Evolutionary conservation across 1,140 invertebrate species (phyloP).

Genomic region (Potamilus streckersoni): DNA sequence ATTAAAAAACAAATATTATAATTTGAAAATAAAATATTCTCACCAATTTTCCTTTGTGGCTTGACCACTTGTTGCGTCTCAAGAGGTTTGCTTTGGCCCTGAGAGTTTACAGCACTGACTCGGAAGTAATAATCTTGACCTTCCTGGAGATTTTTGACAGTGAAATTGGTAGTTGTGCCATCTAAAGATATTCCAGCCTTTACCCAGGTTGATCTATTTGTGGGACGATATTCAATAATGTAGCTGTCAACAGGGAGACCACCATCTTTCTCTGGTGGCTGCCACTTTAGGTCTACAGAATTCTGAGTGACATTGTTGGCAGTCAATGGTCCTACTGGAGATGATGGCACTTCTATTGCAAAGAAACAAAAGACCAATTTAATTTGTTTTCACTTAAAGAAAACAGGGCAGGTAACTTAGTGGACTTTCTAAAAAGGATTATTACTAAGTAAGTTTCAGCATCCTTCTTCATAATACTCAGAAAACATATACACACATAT

Average conservation of each 20-base stretch:
- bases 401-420: too few species aligned
- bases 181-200: slow-evolving; percentile 73
- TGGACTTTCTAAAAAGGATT: too few species aligned
- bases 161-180: slow-evolving; percentile 68
- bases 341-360: slow-evolving; percentile 36
- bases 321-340: slow-evolving; percentile 43
- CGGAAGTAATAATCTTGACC: slow-evolving; percentile 49
- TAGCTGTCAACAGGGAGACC: slow-evolving; percentile 57
- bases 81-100: slow-evolving; percentile 90
- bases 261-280: slow-evolving; percentile 57
- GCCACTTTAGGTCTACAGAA: slow-evolving; percentile 54
- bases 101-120: slow-evolving; percentile 84
- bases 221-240: slow-evolving; percentile 63
- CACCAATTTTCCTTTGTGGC: slow-evolving; percentile 93
- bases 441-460: too few species aligned
- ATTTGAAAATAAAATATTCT: slow-evolving; percentile 18
- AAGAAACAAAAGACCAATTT: background rate
- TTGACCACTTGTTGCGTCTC: slow-evolving; percentile 90
- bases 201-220: slow-evolving; percentile 88
- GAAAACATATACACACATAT: too few species aligned
- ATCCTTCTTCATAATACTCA: too few species aligned
- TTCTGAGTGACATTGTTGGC: slow-evolving; percentile 45
- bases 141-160: slow-evolving; percentile 39
- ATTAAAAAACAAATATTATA: too few species aligned
- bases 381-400: too few species aligned